These are phyloP conservation scores for Tridacna crocea DNA, from an alignment of 2,888 invertebrate species.

Conservation along the genomic window DNA sequence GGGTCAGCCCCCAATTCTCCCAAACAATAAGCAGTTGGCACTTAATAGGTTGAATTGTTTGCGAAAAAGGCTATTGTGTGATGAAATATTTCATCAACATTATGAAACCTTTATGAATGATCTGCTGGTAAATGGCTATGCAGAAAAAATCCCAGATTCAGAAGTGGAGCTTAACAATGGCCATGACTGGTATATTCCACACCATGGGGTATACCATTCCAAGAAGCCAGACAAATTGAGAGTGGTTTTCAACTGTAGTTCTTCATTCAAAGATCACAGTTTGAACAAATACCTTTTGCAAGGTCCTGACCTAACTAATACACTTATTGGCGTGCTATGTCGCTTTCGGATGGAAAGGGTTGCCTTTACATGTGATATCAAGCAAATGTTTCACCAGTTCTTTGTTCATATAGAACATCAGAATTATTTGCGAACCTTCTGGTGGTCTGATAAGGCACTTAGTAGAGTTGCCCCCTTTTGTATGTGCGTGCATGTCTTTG, in stretches of 20 bases:
- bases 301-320: slow-evolving; percentile 62
- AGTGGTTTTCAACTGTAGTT: slow-evolving; percentile 55
- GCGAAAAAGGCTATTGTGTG: slow-evolving; percentile 4
- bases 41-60: slow-evolving; percentile 22
- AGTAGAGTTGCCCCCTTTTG: neutral
- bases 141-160: slow-evolving; percentile 21
- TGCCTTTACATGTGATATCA: neutral
- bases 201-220: slow-evolving; percentile 34
- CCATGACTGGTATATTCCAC: slow-evolving; percentile 35
- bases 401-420: neutral
- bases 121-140: slow-evolving; percentile 33
- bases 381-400: neutral
- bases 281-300: slow-evolving; percentile 47
- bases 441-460: neutral
- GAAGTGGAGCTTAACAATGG: neutral
- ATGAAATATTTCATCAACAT: neutral
- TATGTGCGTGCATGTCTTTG: slow-evolving; percentile 3
- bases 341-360: slow-evolving; percentile 26
- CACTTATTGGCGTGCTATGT: slow-evolving; percentile 57
- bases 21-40: slow-evolving; percentile 40
- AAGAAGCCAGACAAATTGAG: slow-evolving; percentile 37
- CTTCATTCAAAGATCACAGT: slow-evolving; percentile 9
- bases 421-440: neutral
- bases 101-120: slow-evolving; percentile 30
- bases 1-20: neutral